These are phyloP conservation scores for Poeciliopsis paucimaculata DNA, from an alignment of 2,797 vertebrate genomes.

Conservation along the genomic window DNA sequence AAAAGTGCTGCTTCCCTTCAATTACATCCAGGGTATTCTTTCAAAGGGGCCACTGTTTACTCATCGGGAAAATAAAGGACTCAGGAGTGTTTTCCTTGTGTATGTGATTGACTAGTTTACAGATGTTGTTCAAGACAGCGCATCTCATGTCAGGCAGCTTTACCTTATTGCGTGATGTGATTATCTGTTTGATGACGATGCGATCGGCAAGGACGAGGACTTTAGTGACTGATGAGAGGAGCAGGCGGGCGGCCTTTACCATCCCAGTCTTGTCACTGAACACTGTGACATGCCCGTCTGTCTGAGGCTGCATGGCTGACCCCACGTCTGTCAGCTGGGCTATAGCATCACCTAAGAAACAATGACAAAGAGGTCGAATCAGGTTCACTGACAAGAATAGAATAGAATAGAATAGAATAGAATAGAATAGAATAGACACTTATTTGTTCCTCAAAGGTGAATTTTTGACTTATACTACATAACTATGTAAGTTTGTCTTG, in stretches of 20 bases:
- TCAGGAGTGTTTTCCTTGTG: slow-evolving; percentile 19
- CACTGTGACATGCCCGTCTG: slow-evolving; percentile 85
- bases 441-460: background rate
- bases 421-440: background rate
- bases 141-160: slow-evolving; percentile 14
- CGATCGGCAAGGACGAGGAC: slow-evolving; percentile 95
- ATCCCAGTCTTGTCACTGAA: slow-evolving; percentile 93
- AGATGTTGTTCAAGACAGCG: background rate
- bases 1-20: slow-evolving; percentile 68
- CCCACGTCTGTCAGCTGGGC: slow-evolving; percentile 91
- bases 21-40: slow-evolving; percentile 65
- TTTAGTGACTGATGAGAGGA: slow-evolving; percentile 97
- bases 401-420: background rate
- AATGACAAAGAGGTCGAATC: background rate
- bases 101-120: background rate
- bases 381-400: background rate
- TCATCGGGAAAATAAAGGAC: slow-evolving; percentile 37
- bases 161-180: slow-evolving; percentile 97
- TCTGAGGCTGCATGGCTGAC: slow-evolving; percentile 75
- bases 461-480: background rate
- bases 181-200: slow-evolving; percentile 98
- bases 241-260: slow-evolving; percentile 93
- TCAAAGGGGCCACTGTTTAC: slow-evolving; percentile 51
- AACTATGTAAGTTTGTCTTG: background rate
- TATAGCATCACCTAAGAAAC: slow-evolving; percentile 89